A percentile compares a stretch with the other conserved stretches of the same genome.
phyloP scores from a whole-genome alignment of 2,888 invertebrate species.

The Cantharis rustica region DNA sequence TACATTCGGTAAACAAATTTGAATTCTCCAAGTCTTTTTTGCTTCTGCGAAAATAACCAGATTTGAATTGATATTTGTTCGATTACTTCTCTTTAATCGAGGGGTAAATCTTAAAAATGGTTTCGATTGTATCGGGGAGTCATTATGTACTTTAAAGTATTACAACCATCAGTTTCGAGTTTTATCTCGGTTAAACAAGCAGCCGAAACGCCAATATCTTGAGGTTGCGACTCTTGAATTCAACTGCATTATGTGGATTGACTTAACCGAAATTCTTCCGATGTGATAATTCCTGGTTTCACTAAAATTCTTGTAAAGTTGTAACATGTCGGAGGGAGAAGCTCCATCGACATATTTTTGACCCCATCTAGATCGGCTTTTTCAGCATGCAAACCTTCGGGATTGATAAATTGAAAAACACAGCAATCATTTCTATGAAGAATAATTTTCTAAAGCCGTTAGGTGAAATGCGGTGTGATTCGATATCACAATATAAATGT shows the following conservation, averaged over 20 bases:
- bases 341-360: too few relatives aligned
- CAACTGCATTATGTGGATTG: slow-evolving; percentile 79
- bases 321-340: slow-evolving; percentile 87
- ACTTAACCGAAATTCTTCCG: slow-evolving; percentile 98
- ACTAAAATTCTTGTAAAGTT: slow-evolving; percentile 97
- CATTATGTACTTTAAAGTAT: slow-evolving; percentile 96
- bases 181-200: slow-evolving; percentile 91
- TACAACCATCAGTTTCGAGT: slow-evolving; percentile 95
- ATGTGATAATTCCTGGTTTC: slow-evolving; percentile 90
- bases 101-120: slow-evolving; percentile 99
- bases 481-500: slow-evolving; percentile 93
- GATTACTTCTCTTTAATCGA: slow-evolving; percentile 94
- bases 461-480: slow-evolving; percentile 94
- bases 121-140: slow-evolving; percentile 96
- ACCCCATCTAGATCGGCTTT: slow-evolving; percentile 90
- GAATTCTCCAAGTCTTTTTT: slow-evolving; percentile 87
- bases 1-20: slow-evolving; percentile 97
- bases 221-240: slow-evolving; percentile 78
- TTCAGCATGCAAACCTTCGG: slow-evolving; percentile 80
- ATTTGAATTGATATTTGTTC: too few relatives aligned
- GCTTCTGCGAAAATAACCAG: slow-evolving; percentile 97
- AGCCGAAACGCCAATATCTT: slow-evolving; percentile 82
- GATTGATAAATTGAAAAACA: slow-evolving; percentile 96
- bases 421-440: slow-evolving; percentile 91
- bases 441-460: slow-evolving; percentile 96